Evolutionary conservation across 1,140 invertebrate genomes (phyloP), one percentile per base, ranked within the genome.

Genomic region (Diprion similis): DNA sequence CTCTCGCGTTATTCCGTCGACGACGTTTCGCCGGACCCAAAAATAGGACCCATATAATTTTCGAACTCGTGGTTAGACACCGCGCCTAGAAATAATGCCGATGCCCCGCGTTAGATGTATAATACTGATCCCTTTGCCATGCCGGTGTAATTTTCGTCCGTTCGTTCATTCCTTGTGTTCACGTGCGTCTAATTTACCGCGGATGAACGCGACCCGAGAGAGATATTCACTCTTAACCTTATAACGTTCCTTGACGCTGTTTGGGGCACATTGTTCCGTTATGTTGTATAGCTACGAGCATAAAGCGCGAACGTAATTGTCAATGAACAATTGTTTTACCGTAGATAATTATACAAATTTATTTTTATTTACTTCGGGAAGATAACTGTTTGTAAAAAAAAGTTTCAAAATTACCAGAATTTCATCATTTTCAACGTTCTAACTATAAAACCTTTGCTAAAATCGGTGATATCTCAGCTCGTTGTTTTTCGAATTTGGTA

Each of bases 41-140:
- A 59, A 59, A 59, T 59, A 59, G 51, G 51, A 59, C 51, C 51
- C n/a, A 59, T 59, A 59, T 59, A 59, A 59, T 59, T 59, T 59
- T 59, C 51, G 11, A 59, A 59, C 51, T 59, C 51, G 51, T 59
- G 51, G 51, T 59, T 59, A 59, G 51, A 59, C 51, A 59, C 51
- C 51, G 51, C 51, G 11, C n/a, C 11, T 59, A 59, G n/a, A 8
- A 59, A 59, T 59, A 59, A 59, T 59, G 51, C 11, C 8, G 51
- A 59, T 17, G 51, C 11, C 11, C 51, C 51, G 51, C 51, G 51
- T 17, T 59, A 17, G 51, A 59, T 59, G n/a, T 59, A 59, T 59
- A 10, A 17, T 59, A 15, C 11, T 17, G 51, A 59, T 17, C 51
- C 24, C 24, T 4, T 37, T 37, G 24, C n/a, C n/a, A n/a, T n/a